Evolutionary conservation across 2,113 vertebrate genomes (phyloP), one percentile per base, ranked within the genome.

Genomic region (Numenius arquata): DNA sequence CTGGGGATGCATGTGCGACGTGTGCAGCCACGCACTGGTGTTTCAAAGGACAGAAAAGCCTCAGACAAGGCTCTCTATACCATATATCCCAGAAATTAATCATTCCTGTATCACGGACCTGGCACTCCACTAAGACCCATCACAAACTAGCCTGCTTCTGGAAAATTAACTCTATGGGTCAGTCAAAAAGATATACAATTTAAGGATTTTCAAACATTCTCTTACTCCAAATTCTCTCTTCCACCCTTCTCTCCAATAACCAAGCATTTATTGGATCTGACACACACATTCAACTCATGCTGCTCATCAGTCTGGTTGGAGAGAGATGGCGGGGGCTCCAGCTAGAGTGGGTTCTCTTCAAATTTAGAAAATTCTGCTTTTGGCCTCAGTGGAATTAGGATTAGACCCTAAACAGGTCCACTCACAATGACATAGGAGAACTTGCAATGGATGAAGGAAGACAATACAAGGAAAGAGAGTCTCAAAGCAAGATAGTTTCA

Each of bases 1-100:
- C 89, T 0, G 3, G 89, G 87, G 86, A 79, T 18, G 1, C 0
- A 4, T 9, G 50, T 45, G 72, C 68, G 41, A 15, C 0, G 23
- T 13, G 65, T 12, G 36, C 61, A 43, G 16, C 90, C 95, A 25
- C 11, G 3, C 4, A 5, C 32, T 18, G 73, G 7, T 11, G 20
- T 6, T 70, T 59, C 55, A 53, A 41, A 63, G 86, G 73, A 52
- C 11, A 8, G 15, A 23, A 48, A 34, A 1, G 48, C 48, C 48
- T 48, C 48, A 66, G 59, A 47, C 41, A 77, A 86, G 53, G 71
- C 50, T 89, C 29, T 81, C 38, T 75, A 14, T 3, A 26, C 4
- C 56, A 70, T 15, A 78, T 11, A 79, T 2, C 29, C 26, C 71
- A 65, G 66, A 65, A 94, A 83, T 78, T 18, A 40, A 82, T 78